phyloP scores from a whole-genome alignment of 2,113 vertebrate species.

The Trinectes maculatus region DNA sequence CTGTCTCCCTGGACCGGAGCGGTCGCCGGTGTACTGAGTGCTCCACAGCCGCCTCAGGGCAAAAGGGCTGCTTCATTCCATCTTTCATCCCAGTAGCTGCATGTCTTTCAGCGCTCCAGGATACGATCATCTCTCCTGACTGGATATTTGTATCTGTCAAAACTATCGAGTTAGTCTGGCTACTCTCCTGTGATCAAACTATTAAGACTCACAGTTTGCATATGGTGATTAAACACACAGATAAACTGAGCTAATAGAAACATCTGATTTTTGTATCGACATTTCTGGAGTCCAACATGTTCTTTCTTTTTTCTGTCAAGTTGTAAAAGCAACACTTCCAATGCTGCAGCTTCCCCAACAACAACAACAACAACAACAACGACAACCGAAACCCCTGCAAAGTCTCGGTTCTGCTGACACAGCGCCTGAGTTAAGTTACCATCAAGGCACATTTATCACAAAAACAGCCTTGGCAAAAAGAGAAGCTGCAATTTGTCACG shows the following conservation, averaged over 20 bases:
- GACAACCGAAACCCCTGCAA: slow-evolving; percentile 10
- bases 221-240: no score
- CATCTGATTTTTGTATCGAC: no score
- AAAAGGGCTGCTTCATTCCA: slow-evolving; percentile 53
- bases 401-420: slow-evolving; percentile 42
- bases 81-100: slow-evolving; percentile 55
- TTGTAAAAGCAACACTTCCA: slow-evolving; percentile 11
- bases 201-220: no score
- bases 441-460: slow-evolving; percentile 67
- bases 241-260: no score
- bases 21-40: slow-evolving; percentile 23
- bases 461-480: slow-evolving; percentile 48
- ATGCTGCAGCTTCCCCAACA: slow-evolving; percentile 3
- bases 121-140: slow-evolving; percentile 55
- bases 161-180: no score
- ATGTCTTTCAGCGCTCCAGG: slow-evolving; percentile 42
- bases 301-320: not conserved
- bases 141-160: slow-evolving; percentile 63
- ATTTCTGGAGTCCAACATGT: not conserved
- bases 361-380: no score
- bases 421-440: slow-evolving; percentile 48
- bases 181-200: no score
- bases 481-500: slow-evolving; percentile 61
- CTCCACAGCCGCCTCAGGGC: slow-evolving; percentile 46
- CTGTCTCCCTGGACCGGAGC: slow-evolving; percentile 39